Base-by-base conservation (phyloP, 2,888 invertebrate genomes). In the Oeneis ivallda region DNA sequence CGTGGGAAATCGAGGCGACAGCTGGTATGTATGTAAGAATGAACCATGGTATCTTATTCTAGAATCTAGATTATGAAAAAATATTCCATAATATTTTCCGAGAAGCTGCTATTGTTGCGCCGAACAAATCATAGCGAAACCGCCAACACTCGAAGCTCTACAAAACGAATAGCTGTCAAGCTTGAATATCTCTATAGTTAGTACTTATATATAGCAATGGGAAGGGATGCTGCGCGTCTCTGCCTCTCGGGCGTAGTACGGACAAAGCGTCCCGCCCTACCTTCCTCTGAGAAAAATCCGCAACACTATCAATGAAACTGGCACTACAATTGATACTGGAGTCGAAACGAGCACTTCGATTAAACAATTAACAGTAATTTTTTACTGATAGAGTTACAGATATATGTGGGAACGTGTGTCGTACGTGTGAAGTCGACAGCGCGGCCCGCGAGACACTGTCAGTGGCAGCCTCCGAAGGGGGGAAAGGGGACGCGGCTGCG, bases 391-490 rank as follows among this genome's bases (percentile, higher is more conserved):
- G 26, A 56, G 37, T 62, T 64, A 41, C 65, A 58, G 58, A 62
- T 74, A 68, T 66, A 67, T 71, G 68, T 75, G 72, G 76, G 76
- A 78, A 76, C 77, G 79, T 76, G 65, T 69, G 75, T 72, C 74
- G 77, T 72, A 81, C 84, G 82, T 85, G 87, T 84, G 74, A 74
- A 70, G 79, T 78, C 85, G 80, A 76, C 78, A 78, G 80, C 87
- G 86, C 90, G 89, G 83, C 79, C 77, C 87, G 91, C 91, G 89
- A 84, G 86, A 84, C 83, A 92, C 91, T 91, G 89, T 78, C 87
- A 85, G 86, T 90, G 89, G 78, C 87, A 85, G 86, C 87, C 82
- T 85, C 87, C 85, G 79, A 75, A 76, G 67, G 71, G 61, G 60
- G 61, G 52, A 53, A 41, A 61, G 61, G 79, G 84, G 80, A 87